phyloP scores from a whole-genome alignment of 2,888 invertebrate genomes.

The Metopia argyrocephala region DNA sequence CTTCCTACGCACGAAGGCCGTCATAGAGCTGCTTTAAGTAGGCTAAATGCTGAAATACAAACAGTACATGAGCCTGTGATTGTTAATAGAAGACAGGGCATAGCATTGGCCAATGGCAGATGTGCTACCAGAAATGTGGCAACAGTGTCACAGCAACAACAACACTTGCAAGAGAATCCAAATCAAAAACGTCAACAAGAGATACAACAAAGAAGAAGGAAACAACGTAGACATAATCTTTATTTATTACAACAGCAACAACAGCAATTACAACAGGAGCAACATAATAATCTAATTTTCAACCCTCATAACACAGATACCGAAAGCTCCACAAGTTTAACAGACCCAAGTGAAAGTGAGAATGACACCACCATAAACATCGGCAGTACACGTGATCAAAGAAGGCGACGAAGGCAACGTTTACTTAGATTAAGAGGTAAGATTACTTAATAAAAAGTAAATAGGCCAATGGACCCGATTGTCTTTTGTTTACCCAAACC shows the following conservation, averaged over 20 bases:
- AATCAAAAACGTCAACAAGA: constrained; percentile 65
- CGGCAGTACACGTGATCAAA: constrained; percentile 63
- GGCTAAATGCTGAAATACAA: constrained; percentile 53
- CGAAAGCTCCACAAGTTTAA: constrained; percentile 51
- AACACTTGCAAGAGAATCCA: constrained; percentile 19
- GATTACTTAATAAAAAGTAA: background rate
- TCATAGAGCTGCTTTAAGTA: constrained; percentile 50
- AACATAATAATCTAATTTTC: constrained; percentile 34
- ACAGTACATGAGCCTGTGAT: constrained; percentile 34
- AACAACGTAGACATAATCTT: constrained; percentile 60
- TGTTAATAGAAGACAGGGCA: constrained; percentile 37
- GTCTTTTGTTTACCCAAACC: too few species aligned
- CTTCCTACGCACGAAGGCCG: constrained; percentile 25
- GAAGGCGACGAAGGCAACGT: constrained; percentile 67
- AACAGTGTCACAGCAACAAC: constrained; percentile 56
- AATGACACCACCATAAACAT: constrained; percentile 52
- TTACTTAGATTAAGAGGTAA: constrained; percentile 68
- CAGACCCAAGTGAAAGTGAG: constrained; percentile 54
- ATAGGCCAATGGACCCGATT: background rate
- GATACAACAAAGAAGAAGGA: constrained; percentile 57
- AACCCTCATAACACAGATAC: constrained; percentile 33
- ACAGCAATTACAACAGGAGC: constrained; percentile 65
- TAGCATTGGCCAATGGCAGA: constrained; percentile 52
- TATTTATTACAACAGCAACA: constrained; percentile 66
- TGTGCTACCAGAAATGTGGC: constrained; percentile 60